These are phyloP conservation scores for Drosophila koepferae DNA, from an alignment of 2,888 invertebrate species.

Conservation along the genomic window DNA sequence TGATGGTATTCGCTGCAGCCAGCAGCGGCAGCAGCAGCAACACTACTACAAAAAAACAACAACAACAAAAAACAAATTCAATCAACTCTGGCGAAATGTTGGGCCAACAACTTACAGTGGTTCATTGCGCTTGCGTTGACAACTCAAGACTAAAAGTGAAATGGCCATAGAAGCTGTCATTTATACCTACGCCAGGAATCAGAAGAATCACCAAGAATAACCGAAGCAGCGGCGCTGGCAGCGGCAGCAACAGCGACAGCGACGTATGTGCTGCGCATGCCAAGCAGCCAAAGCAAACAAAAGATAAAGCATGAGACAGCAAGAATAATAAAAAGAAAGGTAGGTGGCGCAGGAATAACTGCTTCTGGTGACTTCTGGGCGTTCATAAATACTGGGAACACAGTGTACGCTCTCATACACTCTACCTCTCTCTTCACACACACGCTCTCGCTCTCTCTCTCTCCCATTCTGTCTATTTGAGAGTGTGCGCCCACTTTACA, in stretches of 20 bases:
- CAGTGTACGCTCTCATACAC: background rate
- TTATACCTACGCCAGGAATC: conserved; percentile 64
- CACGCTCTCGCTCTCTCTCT: background rate
- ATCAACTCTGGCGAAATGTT: background rate
- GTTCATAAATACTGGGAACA: conserved; percentile 65
- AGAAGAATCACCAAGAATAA: conserved; percentile 20
- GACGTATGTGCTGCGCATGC: conserved; percentile 63
- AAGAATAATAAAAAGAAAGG: conserved; percentile 37
- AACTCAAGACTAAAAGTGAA: conserved; percentile 74
- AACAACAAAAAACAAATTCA: background rate
- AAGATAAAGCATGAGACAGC: conserved; percentile 20
- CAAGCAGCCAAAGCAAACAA: conserved; percentile 44
- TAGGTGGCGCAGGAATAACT: conserved; percentile 23
- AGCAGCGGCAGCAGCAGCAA: conserved; percentile 34
- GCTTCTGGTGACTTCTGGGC: conserved; percentile 47
- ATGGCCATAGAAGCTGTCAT: conserved; percentile 66
- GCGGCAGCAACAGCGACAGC: conserved; percentile 16
- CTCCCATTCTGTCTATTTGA: background rate
- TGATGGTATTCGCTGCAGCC: conserved; percentile 65
- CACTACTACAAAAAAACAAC: conserved; percentile 33
- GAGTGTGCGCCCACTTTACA: conserved; percentile 47
- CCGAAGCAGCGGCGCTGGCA: conserved; percentile 28
- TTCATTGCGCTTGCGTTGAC: conserved; percentile 72
- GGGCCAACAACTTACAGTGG: conserved; percentile 48
- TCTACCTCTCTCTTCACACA: background rate